Evolutionary conservation across 2,888 invertebrate species (phyloP).

Genomic region (Lucinisca nassula): DNA sequence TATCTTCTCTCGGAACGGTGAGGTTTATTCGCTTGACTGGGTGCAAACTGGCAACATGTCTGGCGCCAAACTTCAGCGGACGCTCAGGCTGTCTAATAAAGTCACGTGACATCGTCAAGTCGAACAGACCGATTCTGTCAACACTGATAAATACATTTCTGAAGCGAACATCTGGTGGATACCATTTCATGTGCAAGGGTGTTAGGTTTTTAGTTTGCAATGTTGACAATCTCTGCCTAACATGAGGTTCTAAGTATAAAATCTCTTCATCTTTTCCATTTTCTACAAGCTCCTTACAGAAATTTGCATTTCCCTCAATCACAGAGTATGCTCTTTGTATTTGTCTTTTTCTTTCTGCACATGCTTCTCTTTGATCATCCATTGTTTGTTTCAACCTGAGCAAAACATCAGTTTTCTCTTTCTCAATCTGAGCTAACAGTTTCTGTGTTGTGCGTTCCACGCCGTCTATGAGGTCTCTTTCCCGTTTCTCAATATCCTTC

Average conservation of each 20-base stretch:
- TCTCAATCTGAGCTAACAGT: slow-evolving; percentile 68
- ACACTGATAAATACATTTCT: slow-evolving; percentile 68
- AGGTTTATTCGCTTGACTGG: slow-evolving; percentile 60
- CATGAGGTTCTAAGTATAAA: slow-evolving; percentile 55
- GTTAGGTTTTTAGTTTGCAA: slow-evolving; percentile 48
- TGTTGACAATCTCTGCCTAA: slow-evolving; percentile 58
- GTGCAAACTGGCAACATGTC: slow-evolving; percentile 64
- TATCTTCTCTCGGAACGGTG: slow-evolving; percentile 61
- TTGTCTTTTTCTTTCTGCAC: slow-evolving; percentile 52
- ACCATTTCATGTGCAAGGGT: slow-evolving; percentile 54
- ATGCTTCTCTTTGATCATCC: slow-evolving; percentile 63
- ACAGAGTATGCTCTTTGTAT: slow-evolving; percentile 42
- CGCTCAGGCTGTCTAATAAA: slow-evolving; percentile 52
- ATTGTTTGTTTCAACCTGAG: slow-evolving; percentile 61
- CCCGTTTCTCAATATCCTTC: slow-evolving; percentile 63
- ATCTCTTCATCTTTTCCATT: slow-evolving; percentile 70
- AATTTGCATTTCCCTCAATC: slow-evolving; percentile 59
- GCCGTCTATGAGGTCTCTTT: slow-evolving; percentile 62
- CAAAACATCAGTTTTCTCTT: slow-evolving; percentile 65
- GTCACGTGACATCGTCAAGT: slow-evolving; percentile 52
- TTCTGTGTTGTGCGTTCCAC: slow-evolving; percentile 66
- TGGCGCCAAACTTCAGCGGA: slow-evolving; percentile 53
- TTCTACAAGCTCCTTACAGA: slow-evolving; percentile 63
- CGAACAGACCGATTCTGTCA: slow-evolving; percentile 70
- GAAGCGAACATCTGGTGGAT: slow-evolving; percentile 68